phyloP scores from a whole-genome alignment of 2,113 vertebrate genomes.

The Dolichallabes microphthalmus region DNA sequence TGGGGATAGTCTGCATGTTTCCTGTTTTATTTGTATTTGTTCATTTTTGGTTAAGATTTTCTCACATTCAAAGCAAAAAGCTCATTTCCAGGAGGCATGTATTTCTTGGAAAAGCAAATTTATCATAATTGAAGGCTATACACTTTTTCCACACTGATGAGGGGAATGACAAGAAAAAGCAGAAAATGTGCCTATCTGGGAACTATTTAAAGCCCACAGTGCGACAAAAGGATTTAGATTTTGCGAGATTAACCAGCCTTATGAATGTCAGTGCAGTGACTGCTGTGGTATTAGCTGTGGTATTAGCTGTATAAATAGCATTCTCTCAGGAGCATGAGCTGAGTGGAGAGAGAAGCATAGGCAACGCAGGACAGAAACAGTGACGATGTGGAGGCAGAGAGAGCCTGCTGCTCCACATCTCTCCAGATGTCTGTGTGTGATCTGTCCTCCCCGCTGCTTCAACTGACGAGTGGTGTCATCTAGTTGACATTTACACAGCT shows the following conservation, averaged over 20 bases:
- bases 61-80: conserved; percentile 51
- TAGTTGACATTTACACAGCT: conserved; percentile 69
- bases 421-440: conserved; percentile 62
- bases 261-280: conserved; percentile 4
- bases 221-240: conserved; percentile 22
- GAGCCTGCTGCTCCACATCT: conserved; percentile 43
- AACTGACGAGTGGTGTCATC: conserved; percentile 65
- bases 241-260: conserved; percentile 20
- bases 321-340: conserved; percentile 27
- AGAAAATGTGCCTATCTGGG: neutral
- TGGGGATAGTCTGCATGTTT: conserved; percentile 66
- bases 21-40: conserved; percentile 59
- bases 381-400: conserved; percentile 45
- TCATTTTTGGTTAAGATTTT: conserved; percentile 44
- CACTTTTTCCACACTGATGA: neutral
- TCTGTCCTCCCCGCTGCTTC: conserved; percentile 55
- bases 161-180: neutral
- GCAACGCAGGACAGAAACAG: conserved; percentile 25
- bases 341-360: conserved; percentile 18
- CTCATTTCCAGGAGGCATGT: conserved; percentile 5
- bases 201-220: neutral
- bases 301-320: conserved; percentile 45
- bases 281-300: conserved; percentile 27
- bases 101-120: neutral
- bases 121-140: neutral